Base-by-base conservation (phyloP, 2,888 invertebrate genomes). In the Magallana nippona region DNA sequence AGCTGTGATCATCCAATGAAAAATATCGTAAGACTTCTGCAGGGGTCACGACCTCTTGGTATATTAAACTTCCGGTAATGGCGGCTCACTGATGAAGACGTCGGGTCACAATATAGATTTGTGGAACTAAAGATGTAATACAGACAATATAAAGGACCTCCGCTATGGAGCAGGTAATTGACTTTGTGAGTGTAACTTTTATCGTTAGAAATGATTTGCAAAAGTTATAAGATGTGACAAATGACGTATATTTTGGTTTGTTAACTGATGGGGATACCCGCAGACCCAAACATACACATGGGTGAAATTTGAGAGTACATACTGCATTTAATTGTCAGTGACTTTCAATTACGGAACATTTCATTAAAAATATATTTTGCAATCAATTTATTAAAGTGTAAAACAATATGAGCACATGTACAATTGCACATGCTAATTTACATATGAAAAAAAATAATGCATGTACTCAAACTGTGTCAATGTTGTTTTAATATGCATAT, bases 51-150 rank as follows among this genome's bases (percentile, higher is more conserved):
- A 60, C 81, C 81, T 55, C 55, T 62, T 63, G 22, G 44, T 55
- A 55, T 55, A 62, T 19, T 22, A 81, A 44, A 81, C 81, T 63
- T 81, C 81, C 81, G 81, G 81, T 81, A 81, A 81, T 71, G 71
- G 71, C 71, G 71, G 22, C 71, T 71, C 19, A 15, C 11, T 22
- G 71, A 71, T 22, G 71, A 71, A 71, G 71, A 71, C 71, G 27
- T 27, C 15, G 71, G 71, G 71, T 71, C 71, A 71, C 22, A 71
- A 71, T 13, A 27, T 71, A 71, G 71, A 71, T 71, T 71, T 27
- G 22, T 71, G 13, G 22, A 27, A 15, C 15, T 71, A 71, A 32
- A 10, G 22, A 71, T 71, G 71, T 71, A 71, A 71, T 27, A 19
- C 63, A 32, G 71, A 27, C 71, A 27, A 13, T 13, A 71, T 22